Evolutionary conservation across 2,113 vertebrate species (phyloP).

Genomic region (Carollia perspicillata): DNA sequence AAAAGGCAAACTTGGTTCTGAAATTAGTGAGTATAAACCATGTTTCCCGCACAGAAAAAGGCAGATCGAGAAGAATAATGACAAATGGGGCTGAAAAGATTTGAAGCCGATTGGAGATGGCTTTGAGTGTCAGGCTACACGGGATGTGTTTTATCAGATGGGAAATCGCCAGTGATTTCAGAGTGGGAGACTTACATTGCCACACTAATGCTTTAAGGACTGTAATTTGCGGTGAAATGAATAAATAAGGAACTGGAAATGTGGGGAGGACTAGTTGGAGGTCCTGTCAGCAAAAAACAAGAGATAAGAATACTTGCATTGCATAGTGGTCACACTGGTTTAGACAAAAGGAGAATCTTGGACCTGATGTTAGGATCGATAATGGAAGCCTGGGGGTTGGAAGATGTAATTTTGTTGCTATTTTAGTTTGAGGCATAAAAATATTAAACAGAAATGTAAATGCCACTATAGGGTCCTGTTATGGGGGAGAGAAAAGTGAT

Average conservation of each 20-base stretch:
- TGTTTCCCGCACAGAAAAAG: not conserved
- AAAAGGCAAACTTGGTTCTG: not conserved
- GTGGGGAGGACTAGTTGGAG: not conserved
- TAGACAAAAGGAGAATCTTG: not conserved
- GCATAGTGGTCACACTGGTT: not conserved
- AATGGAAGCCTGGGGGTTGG: not conserved
- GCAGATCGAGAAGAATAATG: not conserved
- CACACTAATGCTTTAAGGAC: not conserved
- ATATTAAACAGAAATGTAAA: not conserved
- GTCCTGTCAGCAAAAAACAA: not conserved
- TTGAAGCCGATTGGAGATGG: not conserved
- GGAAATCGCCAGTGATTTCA: not conserved
- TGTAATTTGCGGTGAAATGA: not conserved
- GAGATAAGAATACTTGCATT: not conserved
- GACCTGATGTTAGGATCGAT: not conserved
- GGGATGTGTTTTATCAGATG: not conserved
- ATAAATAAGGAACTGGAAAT: too few relatives aligned
- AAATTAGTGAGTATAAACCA: not conserved
- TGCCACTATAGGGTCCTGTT: not conserved
- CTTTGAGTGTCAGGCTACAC: not conserved
- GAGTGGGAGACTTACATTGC: not conserved
- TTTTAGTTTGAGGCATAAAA: conserved; percentile 5
- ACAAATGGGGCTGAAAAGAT: not conserved
- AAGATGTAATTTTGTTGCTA: not conserved
- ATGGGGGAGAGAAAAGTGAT: not conserved